A percentile compares a stretch with the other conserved stretches of the same genome.
Evolutionary conservation across 1,140 invertebrate species (phyloP).

Genomic region (Aphaenogaster ashmeadi): DNA sequence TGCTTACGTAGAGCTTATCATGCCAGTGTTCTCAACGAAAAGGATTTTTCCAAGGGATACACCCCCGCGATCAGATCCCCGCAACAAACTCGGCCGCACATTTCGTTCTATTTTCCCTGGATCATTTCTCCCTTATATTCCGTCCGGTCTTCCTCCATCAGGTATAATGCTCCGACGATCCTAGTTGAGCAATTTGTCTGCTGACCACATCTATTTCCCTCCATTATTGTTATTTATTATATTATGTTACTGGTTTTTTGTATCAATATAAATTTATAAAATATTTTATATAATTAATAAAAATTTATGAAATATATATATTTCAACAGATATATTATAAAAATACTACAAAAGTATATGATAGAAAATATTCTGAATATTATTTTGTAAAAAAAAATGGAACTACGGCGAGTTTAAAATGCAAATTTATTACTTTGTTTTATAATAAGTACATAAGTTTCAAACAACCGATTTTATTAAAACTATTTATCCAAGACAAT

Average conservation of each 20-base stretch:
- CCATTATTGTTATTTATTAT: not conserved
- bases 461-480: not conserved
- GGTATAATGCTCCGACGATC: slow-evolving; percentile 11
- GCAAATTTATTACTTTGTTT: not conserved
- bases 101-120: slow-evolving; percentile 39
- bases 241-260: not conserved
- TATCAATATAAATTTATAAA: not conserved
- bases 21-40: slow-evolving; percentile 49
- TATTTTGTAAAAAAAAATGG: not conserved
- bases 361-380: not conserved
- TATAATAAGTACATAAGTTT: not conserved
- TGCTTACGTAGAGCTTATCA: slow-evolving; percentile 69
- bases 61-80: slow-evolving; percentile 25
- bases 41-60: slow-evolving; percentile 60
- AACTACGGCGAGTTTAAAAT: not conserved
- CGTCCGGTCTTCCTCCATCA: not conserved
- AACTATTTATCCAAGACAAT: not conserved
- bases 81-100: slow-evolving; percentile 38
- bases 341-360: not conserved
- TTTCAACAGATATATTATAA: not conserved
- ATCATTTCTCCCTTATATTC: slow-evolving; percentile 41
- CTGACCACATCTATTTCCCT: not conserved
- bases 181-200: not conserved
- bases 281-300: not conserved
- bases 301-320: too few species aligned